Evolutionary conservation across 1,140 invertebrate genomes (phyloP).

Genomic region (Solenopsis fugax): DNA sequence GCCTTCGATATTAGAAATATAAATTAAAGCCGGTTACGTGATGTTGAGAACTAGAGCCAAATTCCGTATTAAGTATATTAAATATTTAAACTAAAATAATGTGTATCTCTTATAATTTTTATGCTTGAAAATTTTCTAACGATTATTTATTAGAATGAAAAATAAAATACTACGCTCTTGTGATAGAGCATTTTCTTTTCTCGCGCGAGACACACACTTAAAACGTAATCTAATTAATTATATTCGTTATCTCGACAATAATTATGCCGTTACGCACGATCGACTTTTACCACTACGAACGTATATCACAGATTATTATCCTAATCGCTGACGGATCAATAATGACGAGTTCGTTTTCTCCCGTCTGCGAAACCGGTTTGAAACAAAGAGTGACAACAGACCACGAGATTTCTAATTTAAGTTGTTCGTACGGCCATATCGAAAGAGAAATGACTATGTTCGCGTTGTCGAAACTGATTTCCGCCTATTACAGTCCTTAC

Average conservation of each 20-base stretch:
- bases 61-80: background rate
- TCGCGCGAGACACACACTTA: background rate
- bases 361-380: constrained; percentile 50
- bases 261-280: constrained; percentile 26
- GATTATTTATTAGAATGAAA: background rate
- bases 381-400: constrained; percentile 63
- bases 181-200: background rate
- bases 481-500: constrained; percentile 56
- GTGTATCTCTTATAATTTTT: background rate
- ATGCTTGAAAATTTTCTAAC: background rate
- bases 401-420: constrained; percentile 69
- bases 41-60: background rate
- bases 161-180: background rate
- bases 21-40: background rate
- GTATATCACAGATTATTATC: constrained; percentile 35
- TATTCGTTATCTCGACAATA: constrained; percentile 14
- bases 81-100: background rate
- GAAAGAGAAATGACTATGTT: constrained; percentile 67
- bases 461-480: constrained; percentile 54
- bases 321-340: constrained; percentile 19
- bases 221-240: constrained; percentile 12
- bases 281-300: background rate
- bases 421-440: constrained; percentile 48
- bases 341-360: constrained; percentile 63
- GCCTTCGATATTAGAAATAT: constrained; percentile 5